Evolutionary conservation across 2,113 vertebrate genomes (phyloP), one percentile per base, ranked within the genome.

Genomic region (Macroglossus sobrinus): DNA sequence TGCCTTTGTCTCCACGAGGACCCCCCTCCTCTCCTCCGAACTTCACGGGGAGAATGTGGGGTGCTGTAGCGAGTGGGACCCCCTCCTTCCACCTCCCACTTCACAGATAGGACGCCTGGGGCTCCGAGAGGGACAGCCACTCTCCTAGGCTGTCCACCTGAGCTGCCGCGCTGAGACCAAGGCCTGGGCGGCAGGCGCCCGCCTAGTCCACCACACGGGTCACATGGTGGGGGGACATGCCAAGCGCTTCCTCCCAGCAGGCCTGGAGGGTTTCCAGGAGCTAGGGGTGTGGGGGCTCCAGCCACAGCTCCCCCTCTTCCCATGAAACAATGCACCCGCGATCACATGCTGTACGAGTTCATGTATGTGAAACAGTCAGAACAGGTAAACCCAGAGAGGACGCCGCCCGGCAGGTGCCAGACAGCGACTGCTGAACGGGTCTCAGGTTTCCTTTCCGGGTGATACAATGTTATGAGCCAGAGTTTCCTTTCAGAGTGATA

Each of bases 171-270:
- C 43, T 11, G 66, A 80, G 28, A 47, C 47, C 7, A n/a, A 64
- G 7, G 45, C 53, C 4, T 3, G 71, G 66, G 30, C 19, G 4
- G 3, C 38, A 0, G 7, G 22, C 8, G 3, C 3, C 13, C 35
- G 3, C 3, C 13, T 33, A 16, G 26, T 30, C 5, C 33, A 12
- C 7, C 1, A n/a, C 3, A 30, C 0, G 2, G 72, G 30, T 30
- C 18, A 5, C 3, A 0, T 0, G 5, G 40, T 45, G 16, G 75
- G 50, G 8, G 10, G 5, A 35, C 4, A 19, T 1, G 1, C 47
- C 0, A 0, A 4, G 38, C 33, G 38, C 38, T 35, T 47, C 84
- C 63, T 30, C 45, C 1, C 3, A 28, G 33, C 26, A 10, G 45
- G 64, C 43, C 61, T 0, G 1, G 38, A 57, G 59, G 1, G 0